phyloP scores from a whole-genome alignment of 2,797 vertebrate genomes.

The Catamblyrhynchus diadema region DNA sequence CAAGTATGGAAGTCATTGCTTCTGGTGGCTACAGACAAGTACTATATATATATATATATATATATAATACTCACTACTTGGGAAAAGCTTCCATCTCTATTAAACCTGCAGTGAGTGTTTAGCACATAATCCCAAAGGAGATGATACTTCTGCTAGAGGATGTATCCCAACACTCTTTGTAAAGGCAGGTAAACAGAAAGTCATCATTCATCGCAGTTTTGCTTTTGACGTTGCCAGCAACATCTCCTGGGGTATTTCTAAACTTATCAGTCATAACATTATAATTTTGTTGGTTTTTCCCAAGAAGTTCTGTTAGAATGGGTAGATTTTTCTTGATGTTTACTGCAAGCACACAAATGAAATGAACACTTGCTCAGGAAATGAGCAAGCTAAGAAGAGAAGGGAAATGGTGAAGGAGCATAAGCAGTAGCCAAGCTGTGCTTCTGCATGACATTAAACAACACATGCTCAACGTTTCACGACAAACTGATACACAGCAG shows the following conservation, averaged over 20 bases:
- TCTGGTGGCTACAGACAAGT: background rate
- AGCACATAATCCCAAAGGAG: background rate
- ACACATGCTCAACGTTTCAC: conserved; percentile 49
- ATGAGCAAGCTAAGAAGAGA: conserved; percentile 22
- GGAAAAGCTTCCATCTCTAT: background rate
- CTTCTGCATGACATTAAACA: conserved; percentile 60
- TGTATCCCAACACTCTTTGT: background rate
- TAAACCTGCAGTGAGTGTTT: background rate
- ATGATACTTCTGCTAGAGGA: background rate
- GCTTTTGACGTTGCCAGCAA: background rate
- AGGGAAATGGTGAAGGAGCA: background rate
- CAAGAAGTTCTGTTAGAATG: background rate
- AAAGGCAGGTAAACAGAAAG: conserved; percentile 27
- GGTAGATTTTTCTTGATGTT: background rate
- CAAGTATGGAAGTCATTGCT: background rate
- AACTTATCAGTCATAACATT: conserved; percentile 28
- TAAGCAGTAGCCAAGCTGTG: conserved; percentile 42
- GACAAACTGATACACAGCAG: conserved; percentile 26
- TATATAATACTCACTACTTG: background rate
- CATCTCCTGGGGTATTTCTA: conserved; percentile 28
- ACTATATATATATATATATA: background rate
- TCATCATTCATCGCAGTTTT: background rate
- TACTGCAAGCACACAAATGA: background rate
- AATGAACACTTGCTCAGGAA: conserved; percentile 20
- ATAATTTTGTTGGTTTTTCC: background rate